Percentiles rank a stretch among this genome's conserved stretches.
phyloP scores from a whole-genome alignment of 2,888 invertebrate genomes.

The Xestia c-nigrum region DNA sequence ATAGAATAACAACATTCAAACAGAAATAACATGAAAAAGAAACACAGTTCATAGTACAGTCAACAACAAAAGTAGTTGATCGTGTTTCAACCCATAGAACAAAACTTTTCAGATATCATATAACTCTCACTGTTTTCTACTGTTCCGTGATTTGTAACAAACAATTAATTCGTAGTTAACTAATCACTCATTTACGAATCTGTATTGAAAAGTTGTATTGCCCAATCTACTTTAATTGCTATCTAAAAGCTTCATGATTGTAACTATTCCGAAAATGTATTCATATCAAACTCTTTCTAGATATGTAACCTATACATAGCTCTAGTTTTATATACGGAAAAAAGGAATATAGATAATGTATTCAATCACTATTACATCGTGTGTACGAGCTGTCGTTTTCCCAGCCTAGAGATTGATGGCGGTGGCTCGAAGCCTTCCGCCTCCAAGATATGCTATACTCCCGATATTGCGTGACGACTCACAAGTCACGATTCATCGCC shows the following conservation, averaged over 20 bases:
- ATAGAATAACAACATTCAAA: not conserved
- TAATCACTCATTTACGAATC: not conserved
- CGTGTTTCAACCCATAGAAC: not conserved
- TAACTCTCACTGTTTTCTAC: not conserved
- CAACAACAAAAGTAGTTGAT: not conserved
- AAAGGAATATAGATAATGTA: conserved; percentile 34
- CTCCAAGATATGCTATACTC: conserved; percentile 79
- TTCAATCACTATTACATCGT: conserved; percentile 63
- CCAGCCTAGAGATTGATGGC: conserved; percentile 81
- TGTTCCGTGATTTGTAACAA: not conserved
- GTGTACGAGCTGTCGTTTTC: conserved; percentile 70
- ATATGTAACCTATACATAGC: not conserved
- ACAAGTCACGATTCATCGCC: conserved; percentile 74
- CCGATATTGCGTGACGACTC: conserved; percentile 83
- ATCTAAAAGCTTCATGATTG: not conserved
- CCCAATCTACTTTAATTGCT: not conserved
- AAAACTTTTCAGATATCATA: not conserved
- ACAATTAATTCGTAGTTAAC: not conserved
- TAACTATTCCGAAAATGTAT: not conserved
- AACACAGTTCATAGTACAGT: not conserved
- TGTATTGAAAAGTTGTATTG: not conserved
- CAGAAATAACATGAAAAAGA: not conserved
- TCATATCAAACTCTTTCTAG: not conserved
- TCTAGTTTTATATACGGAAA: not conserved
- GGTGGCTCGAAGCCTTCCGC: conserved; percentile 75